phyloP scores from a whole-genome alignment of 2,888 invertebrate species.

The Stenotaenia linearis region DNA sequence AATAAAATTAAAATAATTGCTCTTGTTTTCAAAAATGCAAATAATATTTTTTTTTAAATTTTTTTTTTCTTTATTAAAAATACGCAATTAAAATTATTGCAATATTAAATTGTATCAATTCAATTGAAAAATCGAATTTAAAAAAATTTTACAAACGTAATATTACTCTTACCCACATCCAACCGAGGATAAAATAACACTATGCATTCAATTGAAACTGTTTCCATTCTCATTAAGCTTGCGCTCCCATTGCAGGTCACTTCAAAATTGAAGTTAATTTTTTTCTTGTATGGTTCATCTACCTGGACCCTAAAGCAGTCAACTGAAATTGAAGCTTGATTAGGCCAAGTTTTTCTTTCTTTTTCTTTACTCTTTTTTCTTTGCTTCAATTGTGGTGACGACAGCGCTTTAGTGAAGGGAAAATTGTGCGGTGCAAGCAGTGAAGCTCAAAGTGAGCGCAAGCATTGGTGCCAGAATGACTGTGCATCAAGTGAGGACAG shows the following conservation, averaged over 20 bases:
- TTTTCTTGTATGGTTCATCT: not conserved
- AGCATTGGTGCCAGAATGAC: constrained; percentile 24
- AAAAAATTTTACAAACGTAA: not conserved
- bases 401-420: constrained; percentile 17
- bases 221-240: not conserved
- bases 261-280: not conserved
- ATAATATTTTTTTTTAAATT: too few species aligned
- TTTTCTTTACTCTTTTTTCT: not conserved
- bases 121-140: not conserved
- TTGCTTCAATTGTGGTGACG: constrained; percentile 11
- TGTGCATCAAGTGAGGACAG: constrained; percentile 20
- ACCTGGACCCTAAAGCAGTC: constrained; percentile 9
- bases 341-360: constrained; percentile 2
- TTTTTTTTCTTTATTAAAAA: too few species aligned
- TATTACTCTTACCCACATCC: not conserved
- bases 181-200: not conserved
- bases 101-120: too few species aligned
- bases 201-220: not conserved
- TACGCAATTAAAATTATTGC: too few species aligned
- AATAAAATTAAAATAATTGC: too few species aligned
- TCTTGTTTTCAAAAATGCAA: too few species aligned
- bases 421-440: constrained; percentile 21
- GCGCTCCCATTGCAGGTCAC: not conserved
- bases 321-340: constrained; percentile 18
- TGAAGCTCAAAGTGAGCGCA: constrained; percentile 6